Evolutionary conservation across 2,888 invertebrate species (phyloP).

Genomic region (Acleris holmiana): DNA sequence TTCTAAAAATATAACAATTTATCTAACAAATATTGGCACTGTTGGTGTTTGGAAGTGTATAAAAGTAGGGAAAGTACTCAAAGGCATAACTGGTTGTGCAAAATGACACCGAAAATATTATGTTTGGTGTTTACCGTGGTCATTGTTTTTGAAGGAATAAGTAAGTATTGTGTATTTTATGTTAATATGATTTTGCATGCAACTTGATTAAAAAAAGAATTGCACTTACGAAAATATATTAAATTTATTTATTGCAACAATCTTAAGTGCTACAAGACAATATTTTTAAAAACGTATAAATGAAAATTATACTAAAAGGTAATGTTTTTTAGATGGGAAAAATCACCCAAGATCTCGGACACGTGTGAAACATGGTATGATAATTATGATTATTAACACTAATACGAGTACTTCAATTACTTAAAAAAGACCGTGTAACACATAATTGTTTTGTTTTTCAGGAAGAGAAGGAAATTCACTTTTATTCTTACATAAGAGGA

Average conservation of each 20-base stretch:
- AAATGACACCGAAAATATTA: slow-evolving; percentile 18
- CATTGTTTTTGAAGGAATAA: not conserved
- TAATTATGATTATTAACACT: not conserved
- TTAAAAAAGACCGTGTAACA: no score
- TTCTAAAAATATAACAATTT: slow-evolving; percentile 4
- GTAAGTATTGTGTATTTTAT: slow-evolving; percentile 14
- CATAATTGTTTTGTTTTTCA: slow-evolving; percentile 5
- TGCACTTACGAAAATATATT: no score
- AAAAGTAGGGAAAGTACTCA: not conserved
- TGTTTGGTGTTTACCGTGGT: slow-evolving; percentile 11
- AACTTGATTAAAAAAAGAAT: no score
- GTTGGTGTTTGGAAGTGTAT: slow-evolving; percentile 17
- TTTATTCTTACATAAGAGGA: not conserved
- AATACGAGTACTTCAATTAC: no score
- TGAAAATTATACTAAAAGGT: no score
- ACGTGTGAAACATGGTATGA: not conserved
- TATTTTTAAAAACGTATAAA: no score
- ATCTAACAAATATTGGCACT: slow-evolving; percentile 21
- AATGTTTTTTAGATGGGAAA: not conserved
- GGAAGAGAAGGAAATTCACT: not conserved
- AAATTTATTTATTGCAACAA: no score
- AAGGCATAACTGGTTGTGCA: not conserved
- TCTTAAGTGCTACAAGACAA: no score
- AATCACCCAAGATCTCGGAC: not conserved
- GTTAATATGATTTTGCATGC: no score